Evolutionary conservation across 2,888 invertebrate species (phyloP).

Genomic region (Adelphocoris suturalis): DNA sequence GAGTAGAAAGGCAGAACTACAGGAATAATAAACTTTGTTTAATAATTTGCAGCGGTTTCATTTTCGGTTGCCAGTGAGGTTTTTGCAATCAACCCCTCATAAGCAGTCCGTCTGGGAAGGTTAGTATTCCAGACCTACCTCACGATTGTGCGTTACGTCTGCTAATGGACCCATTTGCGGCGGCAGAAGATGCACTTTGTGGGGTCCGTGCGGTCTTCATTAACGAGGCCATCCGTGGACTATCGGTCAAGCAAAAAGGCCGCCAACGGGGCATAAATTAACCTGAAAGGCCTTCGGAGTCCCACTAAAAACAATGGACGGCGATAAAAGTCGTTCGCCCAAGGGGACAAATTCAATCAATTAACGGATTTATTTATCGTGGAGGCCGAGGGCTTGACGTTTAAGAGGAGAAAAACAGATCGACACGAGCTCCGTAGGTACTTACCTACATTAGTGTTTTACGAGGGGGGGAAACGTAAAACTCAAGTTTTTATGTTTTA

Average conservation of each 20-base stretch:
- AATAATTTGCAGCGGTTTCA: no score
- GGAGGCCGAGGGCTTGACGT: not conserved
- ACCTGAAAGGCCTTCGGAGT: not conserved
- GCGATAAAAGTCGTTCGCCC: conserved; percentile 28
- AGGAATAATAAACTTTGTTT: no score
- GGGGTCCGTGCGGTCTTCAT: conserved; percentile 23
- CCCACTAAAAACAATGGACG: conserved; percentile 1
- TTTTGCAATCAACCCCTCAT: no score
- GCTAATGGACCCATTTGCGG: conserved; percentile 17
- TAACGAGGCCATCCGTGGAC: not conserved
- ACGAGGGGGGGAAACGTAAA: not conserved
- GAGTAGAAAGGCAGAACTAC: no score
- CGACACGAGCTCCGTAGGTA: not conserved
- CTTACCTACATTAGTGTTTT: not conserved
- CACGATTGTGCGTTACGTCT: not conserved
- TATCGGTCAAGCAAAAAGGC: conserved; percentile 33
- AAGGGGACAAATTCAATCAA: conserved; percentile 37
- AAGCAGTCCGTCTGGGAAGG: no score
- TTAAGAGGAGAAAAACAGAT: conserved; percentile 9
- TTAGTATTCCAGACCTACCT: no score
- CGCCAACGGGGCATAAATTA: not conserved
- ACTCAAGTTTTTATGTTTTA: not conserved
- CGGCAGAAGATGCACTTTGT: not conserved
- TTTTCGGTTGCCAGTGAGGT: no score
- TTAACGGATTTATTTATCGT: conserved; percentile 12